Percentiles rank a stretch among this genome's conserved stretches.
Conservation (phyloP, 2,888 invertebrate genomes). For the Priocnemis perturbator region DNA sequence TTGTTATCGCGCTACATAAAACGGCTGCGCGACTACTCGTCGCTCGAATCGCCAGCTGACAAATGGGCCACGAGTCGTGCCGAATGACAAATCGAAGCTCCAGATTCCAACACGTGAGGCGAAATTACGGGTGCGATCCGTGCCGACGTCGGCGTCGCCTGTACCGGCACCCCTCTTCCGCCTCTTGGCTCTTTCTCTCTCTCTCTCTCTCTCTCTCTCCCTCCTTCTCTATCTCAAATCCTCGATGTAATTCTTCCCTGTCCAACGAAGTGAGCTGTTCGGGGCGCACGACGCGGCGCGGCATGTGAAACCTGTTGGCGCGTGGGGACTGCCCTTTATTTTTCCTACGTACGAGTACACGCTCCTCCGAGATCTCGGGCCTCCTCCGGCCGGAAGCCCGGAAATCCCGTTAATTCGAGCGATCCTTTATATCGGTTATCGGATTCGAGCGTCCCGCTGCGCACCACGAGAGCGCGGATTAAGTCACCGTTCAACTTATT, state of each 20-base stretch:
- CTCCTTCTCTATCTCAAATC: slow-evolving; percentile 24
- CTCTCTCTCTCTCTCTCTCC: background rate
- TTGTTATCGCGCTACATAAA: slow-evolving; percentile 48
- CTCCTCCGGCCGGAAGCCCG: no score
- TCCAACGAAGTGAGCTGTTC: slow-evolving; percentile 40
- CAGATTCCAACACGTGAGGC: slow-evolving; percentile 51
- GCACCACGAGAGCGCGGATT: no score
- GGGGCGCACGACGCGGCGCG: slow-evolving; percentile 4
- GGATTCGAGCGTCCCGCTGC: no score
- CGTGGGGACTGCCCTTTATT: slow-evolving; percentile 38
- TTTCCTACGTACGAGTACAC: slow-evolving; percentile 20
- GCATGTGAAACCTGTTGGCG: slow-evolving; percentile 44
- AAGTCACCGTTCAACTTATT: no score
- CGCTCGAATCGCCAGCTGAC: slow-evolving; percentile 51
- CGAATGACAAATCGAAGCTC: slow-evolving; percentile 57
- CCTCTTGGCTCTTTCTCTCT: background rate
- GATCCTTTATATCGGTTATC: no score
- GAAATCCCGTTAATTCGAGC: no score
- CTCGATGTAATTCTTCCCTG: slow-evolving; percentile 43
- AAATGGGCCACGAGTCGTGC: slow-evolving; percentile 55
- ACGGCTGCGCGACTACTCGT: slow-evolving; percentile 45
- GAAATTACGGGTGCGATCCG: slow-evolving; percentile 49
- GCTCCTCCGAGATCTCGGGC: background rate
- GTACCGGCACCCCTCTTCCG: background rate
- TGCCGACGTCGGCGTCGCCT: slow-evolving; percentile 3